Evolutionary conservation across 2,797 vertebrate genomes (phyloP).

Genomic region (Hirundo rustica): DNA sequence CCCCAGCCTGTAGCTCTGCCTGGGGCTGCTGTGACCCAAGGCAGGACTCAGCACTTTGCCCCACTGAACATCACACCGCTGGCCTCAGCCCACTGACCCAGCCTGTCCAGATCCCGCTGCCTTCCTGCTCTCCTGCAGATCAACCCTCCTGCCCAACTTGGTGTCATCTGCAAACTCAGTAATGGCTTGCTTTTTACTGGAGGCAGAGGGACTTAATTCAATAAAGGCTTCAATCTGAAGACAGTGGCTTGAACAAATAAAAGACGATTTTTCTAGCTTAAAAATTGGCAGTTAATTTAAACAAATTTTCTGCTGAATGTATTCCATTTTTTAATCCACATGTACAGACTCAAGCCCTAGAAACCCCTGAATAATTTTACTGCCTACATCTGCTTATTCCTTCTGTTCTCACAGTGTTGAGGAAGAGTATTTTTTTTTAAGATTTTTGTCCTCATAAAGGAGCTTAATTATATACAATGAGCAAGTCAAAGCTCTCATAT

Average conservation of each 20-base stretch:
- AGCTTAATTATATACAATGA: neutral
- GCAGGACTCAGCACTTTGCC: neutral
- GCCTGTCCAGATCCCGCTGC: neutral
- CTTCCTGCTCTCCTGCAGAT: neutral
- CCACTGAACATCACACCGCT: accelerated
- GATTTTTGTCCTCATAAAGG: neutral
- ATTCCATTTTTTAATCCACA: neutral
- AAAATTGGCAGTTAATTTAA: neutral
- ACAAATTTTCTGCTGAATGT: neutral
- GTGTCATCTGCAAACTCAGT: neutral
- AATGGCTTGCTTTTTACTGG: neutral
- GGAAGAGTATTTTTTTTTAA: accelerated
- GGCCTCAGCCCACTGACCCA: neutral
- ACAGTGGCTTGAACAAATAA: neutral
- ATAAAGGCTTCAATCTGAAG: neutral
- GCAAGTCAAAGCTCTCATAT: neutral
- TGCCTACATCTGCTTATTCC: neutral
- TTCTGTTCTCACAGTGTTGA: neutral
- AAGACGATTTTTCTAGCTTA: neutral
- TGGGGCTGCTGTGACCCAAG: neutral
- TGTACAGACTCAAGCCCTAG: neutral
- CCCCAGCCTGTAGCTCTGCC: neutral
- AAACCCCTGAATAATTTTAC: neutral
- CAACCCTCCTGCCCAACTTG: neutral
- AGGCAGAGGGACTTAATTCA: neutral